Base-by-base conservation (phyloP, 2,797 vertebrate species). In the Siniperca obscura region DNA sequence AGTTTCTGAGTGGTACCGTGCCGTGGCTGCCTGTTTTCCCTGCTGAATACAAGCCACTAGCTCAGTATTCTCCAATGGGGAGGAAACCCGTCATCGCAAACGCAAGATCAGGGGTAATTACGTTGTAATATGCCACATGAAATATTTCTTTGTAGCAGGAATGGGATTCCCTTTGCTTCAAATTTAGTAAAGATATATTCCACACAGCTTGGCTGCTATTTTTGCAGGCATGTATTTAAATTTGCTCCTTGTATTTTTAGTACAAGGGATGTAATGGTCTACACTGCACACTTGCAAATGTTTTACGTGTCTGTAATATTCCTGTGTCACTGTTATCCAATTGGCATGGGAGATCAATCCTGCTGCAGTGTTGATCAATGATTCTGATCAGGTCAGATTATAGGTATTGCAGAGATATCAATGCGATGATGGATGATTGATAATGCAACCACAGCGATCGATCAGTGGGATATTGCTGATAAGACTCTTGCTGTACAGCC, bases 341-440 rank as follows among this genome's bases (percentile, higher is more conserved):
- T 72, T 66, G 86, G 74, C 78, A 82, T 27, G 11, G 71, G 55
- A 74, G 89, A 94, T 93, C 90, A 85, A 92, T 92, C 82, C 69
- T 52, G 84, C 68, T 83, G 79, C 83, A 78, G 67, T 86, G 91
- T 87, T 87, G 90, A 94, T 95, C 92, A 91, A 90, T 93, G 91
- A 70, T 89, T 93, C 78, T 92, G 89, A 93, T 93, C 87, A 76
- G 91, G 85, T 89, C 66, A 93, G 92, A 95, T 94, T 91, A 94
- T 87, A 84, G 85, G 88, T 88, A 91, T 93, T 86, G 93, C 86
- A 80, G 80, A 92, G 86, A 91, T 95, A 93, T 94, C 95, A 94
- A 93, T 93, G 93, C 81, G 38, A 92, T 91, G 93, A 93, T 81
- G 87, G 92, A 94, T 95, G 94, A 94, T 91, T 94, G 93, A 95